phyloP scores from a whole-genome alignment of 2,797 vertebrate species.

The Catamblyrhynchus diadema region DNA sequence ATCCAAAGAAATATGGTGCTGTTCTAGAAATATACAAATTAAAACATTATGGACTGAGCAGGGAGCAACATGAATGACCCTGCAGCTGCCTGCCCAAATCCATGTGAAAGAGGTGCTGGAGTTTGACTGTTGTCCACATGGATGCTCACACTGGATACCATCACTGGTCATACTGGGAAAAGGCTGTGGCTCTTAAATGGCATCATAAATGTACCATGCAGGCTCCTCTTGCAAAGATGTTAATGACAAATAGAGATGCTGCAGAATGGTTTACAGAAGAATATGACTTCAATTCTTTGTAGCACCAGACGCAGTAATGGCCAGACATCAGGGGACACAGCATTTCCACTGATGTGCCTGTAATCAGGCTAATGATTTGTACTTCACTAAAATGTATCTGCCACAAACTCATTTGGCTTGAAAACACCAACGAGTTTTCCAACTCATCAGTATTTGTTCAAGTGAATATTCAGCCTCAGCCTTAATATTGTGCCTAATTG shows the following conservation, averaged over 20 bases:
- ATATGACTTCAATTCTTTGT: neutral
- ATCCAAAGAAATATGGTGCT: neutral
- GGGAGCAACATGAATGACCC: neutral
- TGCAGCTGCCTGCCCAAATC: neutral
- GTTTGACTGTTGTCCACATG: neutral
- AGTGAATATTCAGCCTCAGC: neutral
- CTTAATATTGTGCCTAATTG: neutral
- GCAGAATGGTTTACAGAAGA: neutral
- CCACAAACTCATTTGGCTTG: slow-evolving; percentile 5
- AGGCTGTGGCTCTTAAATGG: neutral
- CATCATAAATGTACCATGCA: neutral
- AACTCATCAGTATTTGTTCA: neutral
- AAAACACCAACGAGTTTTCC: neutral
- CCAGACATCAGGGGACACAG: neutral
- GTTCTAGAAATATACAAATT: neutral
- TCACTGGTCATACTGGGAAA: neutral
- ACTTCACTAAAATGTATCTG: neutral
- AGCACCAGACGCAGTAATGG: neutral
- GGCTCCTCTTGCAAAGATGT: neutral
- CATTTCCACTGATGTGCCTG: neutral
- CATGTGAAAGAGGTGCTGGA: neutral
- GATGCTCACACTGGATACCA: neutral
- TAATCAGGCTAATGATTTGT: slow-evolving; percentile 12
- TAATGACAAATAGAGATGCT: neutral
- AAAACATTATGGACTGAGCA: neutral